Conservation (phyloP, 2,797 vertebrate genomes). For the Trachops cirrhosus region DNA sequence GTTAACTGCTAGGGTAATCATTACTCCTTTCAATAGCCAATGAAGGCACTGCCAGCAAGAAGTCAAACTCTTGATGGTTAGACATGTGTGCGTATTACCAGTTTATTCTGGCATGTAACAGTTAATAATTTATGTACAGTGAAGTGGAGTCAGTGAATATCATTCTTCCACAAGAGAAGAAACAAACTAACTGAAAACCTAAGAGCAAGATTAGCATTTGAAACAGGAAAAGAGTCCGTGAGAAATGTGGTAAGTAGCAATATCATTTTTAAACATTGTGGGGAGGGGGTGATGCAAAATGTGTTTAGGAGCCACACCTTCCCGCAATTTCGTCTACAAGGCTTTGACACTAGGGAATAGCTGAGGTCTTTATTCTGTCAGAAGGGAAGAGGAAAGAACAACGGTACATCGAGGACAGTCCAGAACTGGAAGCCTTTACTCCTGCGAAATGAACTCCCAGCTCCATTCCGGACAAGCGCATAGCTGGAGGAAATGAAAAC, state of each 20-base stretch:
- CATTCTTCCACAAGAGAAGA: not conserved
- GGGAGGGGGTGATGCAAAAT: not conserved
- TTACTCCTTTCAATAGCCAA: not conserved
- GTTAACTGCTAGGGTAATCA: not conserved
- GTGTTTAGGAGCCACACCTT: slow-evolving; percentile 43
- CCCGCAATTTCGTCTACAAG: not conserved
- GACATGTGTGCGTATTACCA: not conserved
- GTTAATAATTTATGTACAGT: not conserved
- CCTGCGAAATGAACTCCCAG: slow-evolving; percentile 16
- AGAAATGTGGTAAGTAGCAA: not conserved
- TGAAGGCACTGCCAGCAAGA: not conserved
- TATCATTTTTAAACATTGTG: slow-evolving; percentile 11
- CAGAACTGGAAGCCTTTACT: not conserved
- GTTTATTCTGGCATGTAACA: not conserved
- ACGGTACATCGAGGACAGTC: not conserved
- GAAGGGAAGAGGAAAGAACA: not conserved
- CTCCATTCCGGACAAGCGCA: slow-evolving; percentile 43
- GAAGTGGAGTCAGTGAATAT: not conserved
- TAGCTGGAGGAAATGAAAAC: slow-evolving; percentile 59
- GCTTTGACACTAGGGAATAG: not conserved
- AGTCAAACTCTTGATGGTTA: not conserved
- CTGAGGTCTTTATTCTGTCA: not conserved
- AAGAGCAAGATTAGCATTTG: not conserved
- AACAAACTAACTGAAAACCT: not conserved
- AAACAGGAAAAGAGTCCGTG: not conserved